A percentile compares a stretch with the other conserved stretches of the same genome.
These are phyloP conservation scores for Styela clava DNA, from an alignment of 23 tunicate genomes.

Conservation along the genomic window DNA sequence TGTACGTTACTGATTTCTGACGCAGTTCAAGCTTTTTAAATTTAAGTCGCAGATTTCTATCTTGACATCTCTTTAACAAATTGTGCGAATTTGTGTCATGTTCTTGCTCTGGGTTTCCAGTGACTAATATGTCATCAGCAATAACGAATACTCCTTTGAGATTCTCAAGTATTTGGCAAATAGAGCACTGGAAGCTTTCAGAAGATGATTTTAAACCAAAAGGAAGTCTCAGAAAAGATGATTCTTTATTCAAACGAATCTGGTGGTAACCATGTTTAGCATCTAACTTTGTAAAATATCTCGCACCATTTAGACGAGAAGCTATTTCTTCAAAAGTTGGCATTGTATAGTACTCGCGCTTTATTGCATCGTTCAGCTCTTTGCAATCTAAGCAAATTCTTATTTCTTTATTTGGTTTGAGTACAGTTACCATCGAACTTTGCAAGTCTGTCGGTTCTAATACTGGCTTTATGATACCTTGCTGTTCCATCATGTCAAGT, in stretches of 20 bases:
- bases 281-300: background rate
- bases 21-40: background rate
- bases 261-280: too few species aligned
- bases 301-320: background rate
- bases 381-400: background rate
- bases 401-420: background rate
- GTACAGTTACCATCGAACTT: too few species aligned
- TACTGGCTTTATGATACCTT: too few species aligned
- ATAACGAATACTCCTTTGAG: too few species aligned
- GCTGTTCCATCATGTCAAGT: too few species aligned
- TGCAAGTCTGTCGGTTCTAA: too few species aligned
- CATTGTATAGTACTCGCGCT: too few species aligned
- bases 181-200: too few species aligned
- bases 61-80: background rate
- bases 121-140: too few species aligned
- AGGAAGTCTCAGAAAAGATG: background rate
- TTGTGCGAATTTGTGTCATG: background rate
- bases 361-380: background rate
- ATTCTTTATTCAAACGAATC: background rate
- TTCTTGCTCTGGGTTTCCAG: background rate
- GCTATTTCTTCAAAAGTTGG: background rate
- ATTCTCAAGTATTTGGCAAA: too few species aligned
- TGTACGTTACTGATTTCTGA: background rate
- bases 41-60: constrained; percentile 20
- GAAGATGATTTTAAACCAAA: too few species aligned